Conservation (phyloP, 2,888 invertebrate genomes). For the Spisula solida region DNA sequence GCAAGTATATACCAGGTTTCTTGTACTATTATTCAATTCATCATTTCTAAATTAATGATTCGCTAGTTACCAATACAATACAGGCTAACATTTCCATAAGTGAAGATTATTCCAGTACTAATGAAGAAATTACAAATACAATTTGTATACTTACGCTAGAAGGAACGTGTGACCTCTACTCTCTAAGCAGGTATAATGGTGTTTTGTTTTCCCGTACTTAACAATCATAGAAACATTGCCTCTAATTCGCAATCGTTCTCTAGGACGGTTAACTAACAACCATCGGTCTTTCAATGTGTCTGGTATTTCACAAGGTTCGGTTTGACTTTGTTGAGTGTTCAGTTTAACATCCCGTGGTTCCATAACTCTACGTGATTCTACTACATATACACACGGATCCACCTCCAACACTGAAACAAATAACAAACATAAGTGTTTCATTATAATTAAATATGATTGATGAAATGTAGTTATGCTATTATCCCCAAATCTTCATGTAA, state of each 20-base stretch:
- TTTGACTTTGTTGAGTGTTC: slow-evolving; percentile 30
- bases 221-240: slow-evolving; percentile 66
- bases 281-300: slow-evolving; percentile 66
- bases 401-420: slow-evolving; percentile 47
- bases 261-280: slow-evolving; percentile 64
- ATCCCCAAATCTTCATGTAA: too few relatives aligned
- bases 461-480: background rate
- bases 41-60: too few relatives aligned
- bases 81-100: too few relatives aligned
- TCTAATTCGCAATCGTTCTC: slow-evolving; percentile 67
- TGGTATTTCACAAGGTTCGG: slow-evolving; percentile 68
- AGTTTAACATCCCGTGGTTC: slow-evolving; percentile 44
- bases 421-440: too few relatives aligned
- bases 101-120: too few relatives aligned
- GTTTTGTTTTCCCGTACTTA: slow-evolving; percentile 59
- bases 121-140: background rate
- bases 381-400: slow-evolving; percentile 54
- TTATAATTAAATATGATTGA: background rate
- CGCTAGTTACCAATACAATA: too few relatives aligned
- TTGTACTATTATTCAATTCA: too few relatives aligned
- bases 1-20: too few relatives aligned
- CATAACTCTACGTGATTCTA: slow-evolving; percentile 58
- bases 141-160: slow-evolving; percentile 52
- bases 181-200: slow-evolving; percentile 62
- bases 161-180: slow-evolving; percentile 62